These are phyloP conservation scores for Rhinolophus sinicus DNA, from an alignment of 2,113 vertebrate genomes.

Conservation along the genomic window DNA sequence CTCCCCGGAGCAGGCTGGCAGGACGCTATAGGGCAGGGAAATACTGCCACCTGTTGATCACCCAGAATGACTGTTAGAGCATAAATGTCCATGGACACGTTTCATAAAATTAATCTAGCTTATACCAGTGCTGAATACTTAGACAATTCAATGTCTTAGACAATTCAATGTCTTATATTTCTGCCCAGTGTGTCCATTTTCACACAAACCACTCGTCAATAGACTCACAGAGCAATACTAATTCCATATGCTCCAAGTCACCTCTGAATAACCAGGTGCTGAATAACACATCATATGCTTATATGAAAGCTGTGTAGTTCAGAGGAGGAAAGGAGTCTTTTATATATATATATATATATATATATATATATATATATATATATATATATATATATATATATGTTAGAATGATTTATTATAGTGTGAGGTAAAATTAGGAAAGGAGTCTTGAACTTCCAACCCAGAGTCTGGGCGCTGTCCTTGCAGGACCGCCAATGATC, in stretches of 20 bases:
- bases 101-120: not conserved
- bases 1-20: accelerated
- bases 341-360: too few relatives aligned
- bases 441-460: not conserved
- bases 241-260: not conserved
- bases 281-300: not conserved
- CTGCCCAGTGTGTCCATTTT: not conserved
- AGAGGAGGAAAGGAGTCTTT: not conserved
- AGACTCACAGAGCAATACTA: not conserved
- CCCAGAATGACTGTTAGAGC: not conserved
- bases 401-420: too few relatives aligned
- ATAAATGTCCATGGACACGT: accelerated
- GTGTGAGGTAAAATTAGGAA: too few relatives aligned
- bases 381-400: too few relatives aligned
- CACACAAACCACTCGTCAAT: not conserved
- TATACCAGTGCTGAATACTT: not conserved
- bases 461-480: not conserved
- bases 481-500: not conserved
- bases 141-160: not conserved
- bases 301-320: not conserved
- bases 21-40: not conserved
- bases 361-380: too few relatives aligned
- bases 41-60: slow-evolving; percentile 75
- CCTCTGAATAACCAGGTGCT: not conserved
- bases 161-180: not conserved